phyloP scores from a whole-genome alignment of 2,797 vertebrate genomes.

The Enteromius argenteus region DNA sequence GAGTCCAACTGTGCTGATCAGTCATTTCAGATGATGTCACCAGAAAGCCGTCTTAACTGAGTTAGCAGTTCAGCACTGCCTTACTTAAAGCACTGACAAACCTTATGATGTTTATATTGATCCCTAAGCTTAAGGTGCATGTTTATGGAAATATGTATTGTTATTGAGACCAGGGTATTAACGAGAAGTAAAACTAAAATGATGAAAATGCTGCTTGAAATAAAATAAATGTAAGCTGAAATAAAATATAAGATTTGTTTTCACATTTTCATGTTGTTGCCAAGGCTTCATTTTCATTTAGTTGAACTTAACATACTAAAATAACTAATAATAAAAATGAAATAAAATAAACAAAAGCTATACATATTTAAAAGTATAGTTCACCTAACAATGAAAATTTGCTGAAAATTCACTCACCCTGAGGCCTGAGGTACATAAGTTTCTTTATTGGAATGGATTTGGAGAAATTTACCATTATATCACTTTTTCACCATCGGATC shows the following conservation, averaged over 20 bases:
- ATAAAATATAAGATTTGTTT: background rate
- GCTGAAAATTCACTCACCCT: background rate
- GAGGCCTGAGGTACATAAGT: background rate
- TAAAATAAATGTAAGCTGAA: background rate
- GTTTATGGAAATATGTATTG: background rate
- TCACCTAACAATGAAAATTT: background rate
- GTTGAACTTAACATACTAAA: background rate
- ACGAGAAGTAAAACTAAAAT: background rate
- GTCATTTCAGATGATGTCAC: slow-evolving; percentile 39
- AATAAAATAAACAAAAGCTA: no score
- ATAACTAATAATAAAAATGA: no score
- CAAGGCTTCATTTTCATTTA: background rate
- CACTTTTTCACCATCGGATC: background rate
- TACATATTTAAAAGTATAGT: background rate
- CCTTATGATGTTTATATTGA: background rate
- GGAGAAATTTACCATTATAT: background rate
- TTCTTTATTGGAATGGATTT: background rate
- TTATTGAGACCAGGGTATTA: background rate
- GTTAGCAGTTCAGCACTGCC: slow-evolving; percentile 1
- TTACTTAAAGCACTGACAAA: background rate
- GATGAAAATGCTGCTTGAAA: background rate
- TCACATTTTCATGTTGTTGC: background rate
- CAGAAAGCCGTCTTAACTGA: background rate
- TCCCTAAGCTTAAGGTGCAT: background rate
- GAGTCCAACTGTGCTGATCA: slow-evolving; percentile 39